A percentile compares a stretch with the other conserved stretches of the same genome.
Conservation (phyloP, 2,888 invertebrate species). For the Pachydiplax longipennis region DNA sequence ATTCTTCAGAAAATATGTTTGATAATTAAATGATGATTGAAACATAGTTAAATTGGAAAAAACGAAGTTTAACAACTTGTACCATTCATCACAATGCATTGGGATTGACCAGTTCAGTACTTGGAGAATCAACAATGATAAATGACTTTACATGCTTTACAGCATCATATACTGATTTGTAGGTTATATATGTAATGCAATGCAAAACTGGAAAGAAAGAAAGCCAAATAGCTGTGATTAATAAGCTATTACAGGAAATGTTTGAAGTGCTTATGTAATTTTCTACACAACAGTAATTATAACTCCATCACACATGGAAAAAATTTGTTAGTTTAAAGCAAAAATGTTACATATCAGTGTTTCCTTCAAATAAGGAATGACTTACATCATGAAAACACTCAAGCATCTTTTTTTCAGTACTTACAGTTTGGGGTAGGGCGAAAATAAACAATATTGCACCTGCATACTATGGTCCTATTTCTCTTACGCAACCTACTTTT, state of each 20-base stretch:
- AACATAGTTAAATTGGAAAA: conserved; percentile 4
- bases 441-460: conserved; percentile 43
- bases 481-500: conserved; percentile 11
- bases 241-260: conserved; percentile 42
- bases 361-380: conserved; percentile 41
- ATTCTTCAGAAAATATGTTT: not conserved
- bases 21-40: not conserved
- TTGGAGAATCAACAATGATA: conserved; percentile 32
- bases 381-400: conserved; percentile 38
- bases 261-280: conserved; percentile 39
- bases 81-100: conserved; percentile 25
- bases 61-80: not conserved
- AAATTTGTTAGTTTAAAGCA: conserved; percentile 42
- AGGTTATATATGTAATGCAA: conserved; percentile 41
- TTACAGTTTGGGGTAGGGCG: conserved; percentile 34
- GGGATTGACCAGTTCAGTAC: conserved; percentile 21
- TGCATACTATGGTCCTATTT: conserved; percentile 42
- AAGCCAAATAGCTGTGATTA: conserved; percentile 45
- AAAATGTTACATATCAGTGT: conserved; percentile 42
- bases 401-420: conserved; percentile 41
- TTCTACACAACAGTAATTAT: conserved; percentile 42
- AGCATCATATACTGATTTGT: conserved; percentile 39
- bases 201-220: conserved; percentile 29
- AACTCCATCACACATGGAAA: conserved; percentile 38
- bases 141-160: conserved; percentile 14